A percentile compares a stretch with the other conserved stretches of the same genome.
These are phyloP conservation scores for Onchidella celtica DNA, from an alignment of 2,888 invertebrate genomes.

Conservation along the genomic window DNA sequence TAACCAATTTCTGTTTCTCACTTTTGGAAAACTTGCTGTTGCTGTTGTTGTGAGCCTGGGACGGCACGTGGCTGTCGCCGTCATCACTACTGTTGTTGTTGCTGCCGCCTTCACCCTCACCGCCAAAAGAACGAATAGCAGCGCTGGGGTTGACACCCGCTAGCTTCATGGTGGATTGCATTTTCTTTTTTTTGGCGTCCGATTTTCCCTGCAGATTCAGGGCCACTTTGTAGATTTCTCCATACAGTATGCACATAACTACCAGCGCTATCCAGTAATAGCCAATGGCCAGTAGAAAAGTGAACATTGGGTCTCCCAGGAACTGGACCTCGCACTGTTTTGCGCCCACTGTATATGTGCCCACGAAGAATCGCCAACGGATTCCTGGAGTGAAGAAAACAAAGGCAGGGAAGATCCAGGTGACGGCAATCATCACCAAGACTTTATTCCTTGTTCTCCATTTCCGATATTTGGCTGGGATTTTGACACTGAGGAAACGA, in stretches of 20 bases:
- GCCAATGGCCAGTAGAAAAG: conserved; percentile 96
- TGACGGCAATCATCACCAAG: conserved; percentile 96
- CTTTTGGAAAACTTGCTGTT: not conserved
- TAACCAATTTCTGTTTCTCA: conserved; percentile 21
- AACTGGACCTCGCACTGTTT: conserved; percentile 98
- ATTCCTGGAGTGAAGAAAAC: conserved; percentile 99
- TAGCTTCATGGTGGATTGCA: conserved; percentile 77
- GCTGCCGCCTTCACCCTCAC: conserved; percentile 26
- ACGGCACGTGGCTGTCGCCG: conserved; percentile 24
- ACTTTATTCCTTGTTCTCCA: conserved; percentile 95
- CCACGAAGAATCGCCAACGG: conserved; percentile 99
- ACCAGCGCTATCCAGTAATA: conserved; percentile 99
- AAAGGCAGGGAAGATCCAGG: conserved; percentile 97
- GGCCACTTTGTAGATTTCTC: conserved; percentile 98
- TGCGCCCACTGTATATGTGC: conserved; percentile 91
- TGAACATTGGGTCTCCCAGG: conserved; percentile 97
- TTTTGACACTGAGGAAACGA: conserved; percentile 98
- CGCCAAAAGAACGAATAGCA: conserved; percentile 15
- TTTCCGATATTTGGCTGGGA: conserved; percentile 96
- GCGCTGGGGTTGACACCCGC: conserved; percentile 82
- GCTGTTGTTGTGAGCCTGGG: not conserved
- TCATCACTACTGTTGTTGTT: conserved; percentile 45
- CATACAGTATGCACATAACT: conserved; percentile 96
- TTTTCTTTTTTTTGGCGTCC: conserved; percentile 95
- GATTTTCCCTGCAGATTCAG: conserved; percentile 98